Conservation (phyloP, 2,888 invertebrate genomes). For the Griposia aprilina region DNA sequence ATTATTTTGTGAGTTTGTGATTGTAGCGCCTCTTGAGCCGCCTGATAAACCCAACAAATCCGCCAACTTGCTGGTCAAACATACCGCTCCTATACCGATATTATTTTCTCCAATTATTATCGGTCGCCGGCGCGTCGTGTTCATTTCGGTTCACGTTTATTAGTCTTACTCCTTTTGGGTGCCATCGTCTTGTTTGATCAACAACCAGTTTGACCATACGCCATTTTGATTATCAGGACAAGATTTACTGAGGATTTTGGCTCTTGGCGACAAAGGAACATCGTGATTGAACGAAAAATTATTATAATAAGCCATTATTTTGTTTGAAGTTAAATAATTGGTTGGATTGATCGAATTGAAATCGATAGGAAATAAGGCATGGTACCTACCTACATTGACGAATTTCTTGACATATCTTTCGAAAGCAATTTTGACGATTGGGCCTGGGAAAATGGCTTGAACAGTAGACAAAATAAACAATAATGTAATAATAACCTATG, state of each 20-base stretch:
- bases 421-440: too few species aligned
- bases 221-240: slow-evolving; percentile 52
- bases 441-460: too few species aligned
- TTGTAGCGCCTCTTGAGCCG: too few species aligned
- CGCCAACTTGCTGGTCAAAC: slow-evolving; percentile 22
- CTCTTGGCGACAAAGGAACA: slow-evolving; percentile 16
- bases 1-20: not conserved
- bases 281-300: not conserved
- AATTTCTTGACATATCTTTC: too few species aligned
- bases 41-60: slow-evolving; percentile 6
- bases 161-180: slow-evolving; percentile 52
- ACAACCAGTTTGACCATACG: slow-evolving; percentile 61
- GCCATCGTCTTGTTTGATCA: slow-evolving; percentile 53
- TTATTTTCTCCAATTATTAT: slow-evolving; percentile 61
- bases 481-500: too few species aligned
- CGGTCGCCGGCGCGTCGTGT: slow-evolving; percentile 40
- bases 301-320: slow-evolving; percentile 3
- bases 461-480: too few species aligned
- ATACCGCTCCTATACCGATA: not conserved
- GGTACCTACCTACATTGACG: too few species aligned
- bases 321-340: not conserved
- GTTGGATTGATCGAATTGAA: not conserved
- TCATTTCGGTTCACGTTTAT: slow-evolving; percentile 53
- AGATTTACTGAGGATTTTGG: slow-evolving; percentile 45
- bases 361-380: not conserved